Base-by-base conservation (phyloP, 2,113 vertebrate genomes). In the Lichenostomus cassidix region DNA sequence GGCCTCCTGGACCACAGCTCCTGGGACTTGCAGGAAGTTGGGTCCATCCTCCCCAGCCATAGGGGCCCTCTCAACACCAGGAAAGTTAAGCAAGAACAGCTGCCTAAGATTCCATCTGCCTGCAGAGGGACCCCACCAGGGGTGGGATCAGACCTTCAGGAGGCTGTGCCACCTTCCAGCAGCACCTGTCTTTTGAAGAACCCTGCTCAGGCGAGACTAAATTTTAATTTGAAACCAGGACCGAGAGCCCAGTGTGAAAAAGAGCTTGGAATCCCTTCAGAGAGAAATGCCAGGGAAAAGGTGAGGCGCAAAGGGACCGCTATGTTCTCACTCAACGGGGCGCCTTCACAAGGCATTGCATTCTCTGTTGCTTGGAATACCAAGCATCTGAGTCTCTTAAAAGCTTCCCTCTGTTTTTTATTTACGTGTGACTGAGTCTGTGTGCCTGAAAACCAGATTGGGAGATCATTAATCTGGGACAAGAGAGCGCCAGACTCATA, bases 361-460 rank as follows among this genome's bases (percentile, higher is more conserved):
- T 58, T 90, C 49, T 11, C 46, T 87, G 56, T 75, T 84, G 62
- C 86, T 90, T 75, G 76, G 83, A 96, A 97, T 89, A 94, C 83
- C 90, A 90, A 86, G 68, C 86, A 29, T 96, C 58, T 92, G 88
- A 95, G 83, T 81, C 69, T 94, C 89, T 81, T 90, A 89, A 94
- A 94, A 96, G 79, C 83, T 78, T 79, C 93, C 92, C 92, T 96
- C 95, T 96, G 94, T 81, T 97, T 96, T 93, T 95, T 96, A 95
- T 95, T 93, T 95, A 70, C 28, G 0, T 95, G 89, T 63, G 91
- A 92, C 76, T 42, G 85, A 94, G 64, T 83, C 83, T 96, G 95
- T 94, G 81, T 90, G 88, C 94, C 89, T 83, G 92, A 96, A 95
- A 94, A 92, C 67, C 96, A 95, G 91, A 96, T 89, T 92, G 87